Evolutionary conservation across 2,797 vertebrate genomes (phyloP).

Genomic region (Simalia tracyae): DNA sequence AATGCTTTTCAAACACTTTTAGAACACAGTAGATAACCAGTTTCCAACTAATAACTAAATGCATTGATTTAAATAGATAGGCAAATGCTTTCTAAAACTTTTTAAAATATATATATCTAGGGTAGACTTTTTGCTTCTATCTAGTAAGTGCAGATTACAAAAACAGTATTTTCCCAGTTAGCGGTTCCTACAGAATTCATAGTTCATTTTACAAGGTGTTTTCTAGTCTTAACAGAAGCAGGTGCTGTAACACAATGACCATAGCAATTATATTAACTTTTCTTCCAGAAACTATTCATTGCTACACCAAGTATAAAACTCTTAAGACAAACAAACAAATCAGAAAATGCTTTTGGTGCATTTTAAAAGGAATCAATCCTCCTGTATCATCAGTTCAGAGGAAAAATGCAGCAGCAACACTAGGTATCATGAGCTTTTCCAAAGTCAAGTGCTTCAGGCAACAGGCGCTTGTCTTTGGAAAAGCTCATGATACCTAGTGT

Average conservation of each 20-base stretch:
- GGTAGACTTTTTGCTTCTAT: neutral
- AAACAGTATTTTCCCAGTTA: neutral
- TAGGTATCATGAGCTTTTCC: neutral
- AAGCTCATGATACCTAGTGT: neutral
- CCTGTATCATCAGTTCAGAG: neutral
- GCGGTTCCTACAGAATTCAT: neutral
- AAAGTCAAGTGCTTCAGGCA: slow-evolving; percentile 9
- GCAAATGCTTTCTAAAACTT: neutral
- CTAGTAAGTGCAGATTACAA: neutral
- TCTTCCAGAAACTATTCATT: neutral
- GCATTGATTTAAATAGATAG: neutral
- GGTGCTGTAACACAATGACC: neutral
- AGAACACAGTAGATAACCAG: neutral
- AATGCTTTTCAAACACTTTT: neutral
- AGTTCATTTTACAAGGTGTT: neutral
- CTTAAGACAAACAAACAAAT: neutral
- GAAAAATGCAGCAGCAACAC: neutral
- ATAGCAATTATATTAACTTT: neutral
- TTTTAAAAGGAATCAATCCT: neutral
- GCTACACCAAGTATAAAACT: neutral
- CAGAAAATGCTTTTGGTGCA: neutral
- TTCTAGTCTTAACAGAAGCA: neutral
- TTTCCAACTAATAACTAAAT: neutral
- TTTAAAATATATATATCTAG: neutral
- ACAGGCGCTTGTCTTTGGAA: slow-evolving; percentile 8